Conservation (phyloP, 2,113 vertebrate genomes). For the Struthidea cinerea region DNA sequence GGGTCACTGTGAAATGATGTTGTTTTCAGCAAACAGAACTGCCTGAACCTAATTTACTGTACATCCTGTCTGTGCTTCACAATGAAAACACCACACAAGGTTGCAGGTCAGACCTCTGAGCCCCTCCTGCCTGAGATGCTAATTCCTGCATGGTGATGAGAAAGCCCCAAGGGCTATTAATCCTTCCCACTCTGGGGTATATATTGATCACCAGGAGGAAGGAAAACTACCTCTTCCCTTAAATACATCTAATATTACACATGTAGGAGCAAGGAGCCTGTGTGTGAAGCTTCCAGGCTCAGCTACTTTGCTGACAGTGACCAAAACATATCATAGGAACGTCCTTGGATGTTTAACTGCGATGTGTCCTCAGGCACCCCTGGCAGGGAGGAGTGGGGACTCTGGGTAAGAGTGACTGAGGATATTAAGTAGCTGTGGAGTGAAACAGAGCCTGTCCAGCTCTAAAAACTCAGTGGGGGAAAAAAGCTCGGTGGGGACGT, state of each 20-base stretch:
- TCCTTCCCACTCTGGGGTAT: neutral
- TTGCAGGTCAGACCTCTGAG: neutral
- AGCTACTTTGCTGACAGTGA: neutral
- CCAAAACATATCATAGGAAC: neutral
- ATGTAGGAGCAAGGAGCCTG: neutral
- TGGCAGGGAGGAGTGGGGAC: neutral
- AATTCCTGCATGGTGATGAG: neutral
- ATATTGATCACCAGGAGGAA: neutral
- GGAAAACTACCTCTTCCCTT: neutral
- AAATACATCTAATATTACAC: neutral
- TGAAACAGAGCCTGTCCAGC: neutral
- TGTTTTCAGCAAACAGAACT: slow-evolving; percentile 20
- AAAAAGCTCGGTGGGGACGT: neutral
- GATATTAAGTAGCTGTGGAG: neutral
- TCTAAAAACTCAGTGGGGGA: neutral
- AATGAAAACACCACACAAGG: slow-evolving; percentile 13
- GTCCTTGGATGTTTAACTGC: neutral
- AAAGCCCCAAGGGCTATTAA: neutral
- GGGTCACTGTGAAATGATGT: slow-evolving; percentile 11
- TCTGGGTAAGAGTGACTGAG: neutral
- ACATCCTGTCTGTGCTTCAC: neutral
- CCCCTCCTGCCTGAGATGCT: neutral
- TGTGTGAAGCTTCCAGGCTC: fast-evolving
- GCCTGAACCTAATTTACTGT: slow-evolving; percentile 23
- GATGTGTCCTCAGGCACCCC: neutral